These are phyloP conservation scores for Antheraea assamensis DNA, from an alignment of 2,888 invertebrate species.

Conservation along the genomic window DNA sequence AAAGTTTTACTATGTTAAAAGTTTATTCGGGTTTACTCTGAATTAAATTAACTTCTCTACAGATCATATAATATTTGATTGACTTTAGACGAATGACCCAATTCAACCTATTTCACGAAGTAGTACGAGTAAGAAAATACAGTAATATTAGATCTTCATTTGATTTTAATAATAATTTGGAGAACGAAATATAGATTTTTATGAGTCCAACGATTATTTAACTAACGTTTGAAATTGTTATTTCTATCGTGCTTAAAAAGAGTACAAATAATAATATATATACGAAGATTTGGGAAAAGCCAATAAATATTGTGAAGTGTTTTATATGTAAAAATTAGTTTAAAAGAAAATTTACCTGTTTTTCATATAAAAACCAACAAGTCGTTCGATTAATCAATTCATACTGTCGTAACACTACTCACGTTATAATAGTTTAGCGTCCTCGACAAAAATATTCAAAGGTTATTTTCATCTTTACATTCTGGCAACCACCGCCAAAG, in stretches of 20 bases:
- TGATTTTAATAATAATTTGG: too few species aligned
- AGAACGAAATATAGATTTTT: too few species aligned
- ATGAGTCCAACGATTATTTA: too few species aligned
- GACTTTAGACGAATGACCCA: too few species aligned
- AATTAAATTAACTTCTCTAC: too few species aligned
- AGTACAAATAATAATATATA: not conserved
- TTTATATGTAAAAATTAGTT: not conserved
- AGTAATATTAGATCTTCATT: too few species aligned
- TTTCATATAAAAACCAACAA: conserved; percentile 28
- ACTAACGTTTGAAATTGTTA: too few species aligned
- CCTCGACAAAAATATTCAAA: conserved; percentile 54
- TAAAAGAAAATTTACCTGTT: conserved; percentile 4
- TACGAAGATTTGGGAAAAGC: not conserved
- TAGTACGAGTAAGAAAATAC: too few species aligned
- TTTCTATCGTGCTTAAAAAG: not conserved
- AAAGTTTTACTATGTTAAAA: too few species aligned
- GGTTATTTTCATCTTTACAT: conserved; percentile 55
- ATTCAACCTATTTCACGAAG: too few species aligned
- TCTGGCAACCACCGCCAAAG: conserved; percentile 47
- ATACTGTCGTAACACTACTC: conserved; percentile 35
- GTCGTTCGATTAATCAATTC: conserved; percentile 40
- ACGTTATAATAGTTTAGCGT: conserved; percentile 39
- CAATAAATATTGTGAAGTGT: not conserved
- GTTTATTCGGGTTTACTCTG: too few species aligned
- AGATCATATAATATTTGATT: too few species aligned